Evolutionary conservation across 2,113 vertebrate genomes (phyloP).

Genomic region (Leucosticte australis): DNA sequence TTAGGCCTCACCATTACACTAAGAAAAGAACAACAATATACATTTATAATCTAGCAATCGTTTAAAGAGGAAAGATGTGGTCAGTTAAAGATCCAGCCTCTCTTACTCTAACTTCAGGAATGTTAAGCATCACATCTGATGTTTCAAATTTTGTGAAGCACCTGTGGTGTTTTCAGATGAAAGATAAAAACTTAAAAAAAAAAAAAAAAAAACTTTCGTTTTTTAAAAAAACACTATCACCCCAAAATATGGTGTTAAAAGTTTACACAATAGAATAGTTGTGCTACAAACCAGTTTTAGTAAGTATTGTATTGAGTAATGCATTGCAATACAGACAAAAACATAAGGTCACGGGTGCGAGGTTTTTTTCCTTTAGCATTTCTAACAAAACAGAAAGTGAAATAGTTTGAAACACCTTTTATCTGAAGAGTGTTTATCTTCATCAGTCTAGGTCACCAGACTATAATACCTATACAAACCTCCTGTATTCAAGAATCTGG

Average conservation of each 20-base stretch:
- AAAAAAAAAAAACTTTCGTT: background rate
- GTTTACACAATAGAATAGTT: background rate
- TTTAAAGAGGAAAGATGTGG: background rate
- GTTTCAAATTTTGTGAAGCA: background rate
- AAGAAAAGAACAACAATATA: background rate
- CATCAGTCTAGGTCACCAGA: background rate
- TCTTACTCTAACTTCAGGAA: background rate
- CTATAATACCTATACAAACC: background rate
- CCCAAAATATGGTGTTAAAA: background rate
- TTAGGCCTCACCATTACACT: background rate
- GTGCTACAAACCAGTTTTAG: background rate
- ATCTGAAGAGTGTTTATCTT: background rate
- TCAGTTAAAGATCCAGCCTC: background rate
- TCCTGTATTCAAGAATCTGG: background rate
- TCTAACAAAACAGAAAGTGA: background rate
- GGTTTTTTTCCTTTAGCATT: background rate
- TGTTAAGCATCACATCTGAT: background rate
- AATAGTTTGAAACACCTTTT: background rate
- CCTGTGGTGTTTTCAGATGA: background rate
- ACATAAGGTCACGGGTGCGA: rapidly evolving
- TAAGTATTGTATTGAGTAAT: background rate
- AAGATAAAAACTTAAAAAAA: background rate
- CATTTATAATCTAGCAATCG: background rate
- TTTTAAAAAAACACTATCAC: background rate
- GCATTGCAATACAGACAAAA: background rate